Evolutionary conservation across 2,888 invertebrate genomes (phyloP), one percentile per base, ranked within the genome.

Genomic region (Syritta pipiens): DNA sequence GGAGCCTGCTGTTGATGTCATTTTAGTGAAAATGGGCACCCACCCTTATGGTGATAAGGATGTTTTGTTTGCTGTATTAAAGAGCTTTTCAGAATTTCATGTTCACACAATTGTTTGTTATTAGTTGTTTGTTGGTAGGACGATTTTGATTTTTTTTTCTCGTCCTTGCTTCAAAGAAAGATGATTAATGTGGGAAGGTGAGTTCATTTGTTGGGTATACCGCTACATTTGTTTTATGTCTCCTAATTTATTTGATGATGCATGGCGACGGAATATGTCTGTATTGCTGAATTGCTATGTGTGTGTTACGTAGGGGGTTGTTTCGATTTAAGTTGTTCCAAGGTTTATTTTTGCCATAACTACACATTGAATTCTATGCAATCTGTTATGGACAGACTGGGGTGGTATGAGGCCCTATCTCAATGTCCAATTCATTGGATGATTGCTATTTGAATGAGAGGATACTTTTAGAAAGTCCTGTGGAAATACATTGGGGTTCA

Each of bases 21-120:
- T 57, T 59, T 48, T 32, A 17, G 28, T 19, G 40, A 40, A 40
- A 48, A 40, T 57, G 40, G 30, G 57, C 30, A 22, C 57, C 48
- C 49, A 12, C 35, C 60, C 60, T 37, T 35, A 12, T 20, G 30
- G 37, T 62, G 51, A 42, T 49, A 49, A 42, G 19, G 28, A 19
- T 20, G 24, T 4, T 32, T 9, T 22, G 20, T 32, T 32, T 55
- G 12, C 30, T 6, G n/a, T n/a, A 24, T 40, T 59, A 30, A n/a
- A 4, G 40, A 32, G 42, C 59, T 68, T 59, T 48, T 20, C 32
- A 32, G 42, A 35, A 51, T 53, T 42, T 49, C 59, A n/a, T 69
- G 42, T 60, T 69, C 59, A 51, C 46, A 59, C 49, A 49, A 37
- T 69, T 60, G 59, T 69, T 69, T 69, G 32, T 42, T 44, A 51